phyloP scores from a whole-genome alignment of 2,113 vertebrate species.

The Takifugu flavidus region DNA sequence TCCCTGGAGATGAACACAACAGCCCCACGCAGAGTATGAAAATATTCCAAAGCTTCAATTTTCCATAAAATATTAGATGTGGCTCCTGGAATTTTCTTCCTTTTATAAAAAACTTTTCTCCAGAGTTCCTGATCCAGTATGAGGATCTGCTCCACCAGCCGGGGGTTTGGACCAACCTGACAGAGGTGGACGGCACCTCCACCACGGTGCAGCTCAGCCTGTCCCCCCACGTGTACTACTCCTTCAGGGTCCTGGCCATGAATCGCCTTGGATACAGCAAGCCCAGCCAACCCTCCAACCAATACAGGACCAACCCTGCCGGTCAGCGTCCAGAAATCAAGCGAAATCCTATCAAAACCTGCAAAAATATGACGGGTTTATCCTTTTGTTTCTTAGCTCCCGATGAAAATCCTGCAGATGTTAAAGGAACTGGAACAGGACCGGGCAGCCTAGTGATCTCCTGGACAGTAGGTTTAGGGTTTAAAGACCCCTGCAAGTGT shows the following conservation, averaged over 20 bases:
- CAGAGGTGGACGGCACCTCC: slow-evolving; percentile 78
- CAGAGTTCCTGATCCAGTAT: slow-evolving; percentile 89
- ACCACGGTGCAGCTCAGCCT: slow-evolving; percentile 81
- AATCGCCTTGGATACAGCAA: slow-evolving; percentile 84
- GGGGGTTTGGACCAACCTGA: slow-evolving; percentile 84
- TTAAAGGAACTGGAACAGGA: slow-evolving; percentile 82
- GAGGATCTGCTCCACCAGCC: slow-evolving; percentile 86
- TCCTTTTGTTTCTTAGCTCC: slow-evolving; percentile 74
- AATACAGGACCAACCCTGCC: slow-evolving; percentile 89
- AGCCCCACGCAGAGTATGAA: slow-evolving; percentile 81
- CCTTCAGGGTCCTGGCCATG: slow-evolving; percentile 87
- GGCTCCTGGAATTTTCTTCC: neutral
- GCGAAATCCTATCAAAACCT: neutral
- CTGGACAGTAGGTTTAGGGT: slow-evolving; percentile 82
- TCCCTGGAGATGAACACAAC: slow-evolving; percentile 90
- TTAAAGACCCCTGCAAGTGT: neutral
- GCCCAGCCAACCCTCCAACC: slow-evolving; percentile 82
- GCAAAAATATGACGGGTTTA: neutral
- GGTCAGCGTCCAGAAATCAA: slow-evolving; percentile 62
- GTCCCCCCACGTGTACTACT: slow-evolving; percentile 89
- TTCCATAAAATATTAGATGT: neutral
- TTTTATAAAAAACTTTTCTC: slow-evolving; percentile 1
- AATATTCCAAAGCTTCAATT: neutral
- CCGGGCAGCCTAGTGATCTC: slow-evolving; percentile 88
- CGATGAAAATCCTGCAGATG: slow-evolving; percentile 84